Evolutionary conservation across 2,888 invertebrate species (phyloP).

Genomic region (Crepidodera aurea): DNA sequence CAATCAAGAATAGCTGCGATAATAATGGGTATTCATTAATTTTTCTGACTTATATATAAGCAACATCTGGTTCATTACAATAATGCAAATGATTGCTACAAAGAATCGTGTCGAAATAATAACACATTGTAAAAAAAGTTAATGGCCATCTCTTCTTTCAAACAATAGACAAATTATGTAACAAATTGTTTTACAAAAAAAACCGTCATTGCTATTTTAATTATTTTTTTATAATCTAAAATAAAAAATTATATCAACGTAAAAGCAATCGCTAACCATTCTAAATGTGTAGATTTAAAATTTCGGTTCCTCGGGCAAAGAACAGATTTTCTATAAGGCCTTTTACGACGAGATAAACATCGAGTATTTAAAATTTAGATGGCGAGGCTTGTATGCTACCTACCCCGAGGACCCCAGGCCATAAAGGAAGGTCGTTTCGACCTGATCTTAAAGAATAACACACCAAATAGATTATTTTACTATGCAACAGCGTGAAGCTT

Average conservation of each 20-base stretch:
- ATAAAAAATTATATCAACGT: neutral
- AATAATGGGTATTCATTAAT: too few relatives aligned
- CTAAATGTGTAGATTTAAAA: neutral
- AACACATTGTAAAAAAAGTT: neutral
- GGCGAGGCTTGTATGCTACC: constrained; percentile 12
- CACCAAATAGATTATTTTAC: constrained; percentile 17
- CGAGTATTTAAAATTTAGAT: constrained; percentile 10
- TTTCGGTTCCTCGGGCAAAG: constrained; percentile 1
- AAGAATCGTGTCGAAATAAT: neutral
- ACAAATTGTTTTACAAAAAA: too few relatives aligned
- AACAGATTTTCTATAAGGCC: constrained; percentile 1
- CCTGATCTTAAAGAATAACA: constrained; percentile 15
- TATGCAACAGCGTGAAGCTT: constrained; percentile 18
- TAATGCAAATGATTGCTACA: neutral
- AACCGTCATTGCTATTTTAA: neutral
- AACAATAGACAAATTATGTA: neutral
- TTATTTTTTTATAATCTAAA: neutral
- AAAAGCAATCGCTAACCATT: neutral
- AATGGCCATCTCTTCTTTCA: neutral
- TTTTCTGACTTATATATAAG: too few relatives aligned
- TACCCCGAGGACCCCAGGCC: constrained; percentile 9
- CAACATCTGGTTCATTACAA: too few relatives aligned
- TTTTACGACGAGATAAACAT: constrained; percentile 14
- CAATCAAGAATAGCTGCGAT: too few relatives aligned
- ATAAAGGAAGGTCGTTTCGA: constrained; percentile 16